These are phyloP conservation scores for Caradrina clavipalpis DNA, from an alignment of 2,888 invertebrate genomes.

Conservation along the genomic window DNA sequence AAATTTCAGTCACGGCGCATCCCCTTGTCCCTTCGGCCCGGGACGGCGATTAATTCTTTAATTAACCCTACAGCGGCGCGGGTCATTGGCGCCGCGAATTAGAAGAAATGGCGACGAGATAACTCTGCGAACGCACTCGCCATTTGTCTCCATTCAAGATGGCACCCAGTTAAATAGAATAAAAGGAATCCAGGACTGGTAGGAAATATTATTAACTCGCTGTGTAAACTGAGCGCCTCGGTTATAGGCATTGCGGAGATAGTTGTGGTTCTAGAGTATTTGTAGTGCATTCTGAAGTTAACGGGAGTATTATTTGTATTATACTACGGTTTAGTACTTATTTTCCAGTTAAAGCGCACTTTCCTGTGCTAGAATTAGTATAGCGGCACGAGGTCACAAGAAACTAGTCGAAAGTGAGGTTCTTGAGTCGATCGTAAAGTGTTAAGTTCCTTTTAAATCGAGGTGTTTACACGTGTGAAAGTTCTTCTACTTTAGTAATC, in stretches of 20 bases:
- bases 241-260: slow-evolving; percentile 26
- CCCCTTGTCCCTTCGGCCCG: slow-evolving; percentile 67
- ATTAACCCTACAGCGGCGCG: slow-evolving; percentile 81
- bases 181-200: slow-evolving; percentile 49
- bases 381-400: neutral
- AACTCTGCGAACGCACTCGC: slow-evolving; percentile 73
- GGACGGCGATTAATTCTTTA: slow-evolving; percentile 84
- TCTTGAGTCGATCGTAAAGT: neutral
- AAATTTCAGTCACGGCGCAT: slow-evolving; percentile 78
- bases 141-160: slow-evolving; percentile 81
- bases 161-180: slow-evolving; percentile 61
- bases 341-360: neutral
- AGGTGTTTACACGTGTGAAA: neutral
- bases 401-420: neutral
- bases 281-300: slow-evolving; percentile 22
- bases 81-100: slow-evolving; percentile 80
- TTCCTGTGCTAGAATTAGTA: neutral
- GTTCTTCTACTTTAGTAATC: neutral
- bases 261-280: slow-evolving; percentile 27
- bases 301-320: slow-evolving; percentile 19
- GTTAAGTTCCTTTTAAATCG: neutral
- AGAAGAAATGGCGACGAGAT: slow-evolving; percentile 84
- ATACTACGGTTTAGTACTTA: neutral
- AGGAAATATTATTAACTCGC: slow-evolving; percentile 61
- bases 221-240: slow-evolving; percentile 25